phyloP scores from a whole-genome alignment of 2,113 vertebrate species.

The Puffinus mauretanicus region DNA sequence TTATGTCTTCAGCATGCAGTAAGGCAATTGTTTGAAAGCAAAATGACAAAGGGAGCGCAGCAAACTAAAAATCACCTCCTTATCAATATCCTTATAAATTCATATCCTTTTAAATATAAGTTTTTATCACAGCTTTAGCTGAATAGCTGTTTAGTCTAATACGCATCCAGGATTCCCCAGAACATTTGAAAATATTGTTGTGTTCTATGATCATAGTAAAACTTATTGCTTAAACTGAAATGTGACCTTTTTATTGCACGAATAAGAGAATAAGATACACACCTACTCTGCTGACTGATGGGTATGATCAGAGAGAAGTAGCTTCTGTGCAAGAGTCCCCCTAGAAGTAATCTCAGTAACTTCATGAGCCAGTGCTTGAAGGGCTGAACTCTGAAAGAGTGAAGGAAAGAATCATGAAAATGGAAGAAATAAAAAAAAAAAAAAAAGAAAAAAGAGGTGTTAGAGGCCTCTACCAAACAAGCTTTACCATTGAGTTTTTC shows the following conservation, averaged over 20 bases:
- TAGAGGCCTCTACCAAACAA: not conserved
- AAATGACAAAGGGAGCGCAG: not conserved
- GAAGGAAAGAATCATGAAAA: not conserved
- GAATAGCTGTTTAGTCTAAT: not conserved
- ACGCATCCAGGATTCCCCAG: not conserved
- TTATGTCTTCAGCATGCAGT: not conserved
- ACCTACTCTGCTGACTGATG: not conserved
- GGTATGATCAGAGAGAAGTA: not conserved
- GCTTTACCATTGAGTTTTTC: not conserved
- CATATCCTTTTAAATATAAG: not conserved
- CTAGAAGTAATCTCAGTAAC: not conserved
- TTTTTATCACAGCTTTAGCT: not conserved
- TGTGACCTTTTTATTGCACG: not conserved
- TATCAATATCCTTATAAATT: not conserved
- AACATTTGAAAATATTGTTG: not conserved
- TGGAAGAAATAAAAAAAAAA: not conserved
- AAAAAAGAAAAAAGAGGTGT: not conserved
- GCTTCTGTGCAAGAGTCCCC: not conserved
- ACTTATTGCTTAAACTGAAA: not conserved
- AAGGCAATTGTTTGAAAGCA: not conserved
- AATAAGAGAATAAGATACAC: not conserved
- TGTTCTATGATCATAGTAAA: not conserved
- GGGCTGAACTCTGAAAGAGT: not conserved
- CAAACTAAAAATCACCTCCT: not conserved
- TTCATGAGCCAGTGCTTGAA: not conserved